Percentiles rank a stretch among this genome's conserved stretches.
phyloP scores from a whole-genome alignment of 2,888 invertebrate species.

The Graphium colonna region DNA sequence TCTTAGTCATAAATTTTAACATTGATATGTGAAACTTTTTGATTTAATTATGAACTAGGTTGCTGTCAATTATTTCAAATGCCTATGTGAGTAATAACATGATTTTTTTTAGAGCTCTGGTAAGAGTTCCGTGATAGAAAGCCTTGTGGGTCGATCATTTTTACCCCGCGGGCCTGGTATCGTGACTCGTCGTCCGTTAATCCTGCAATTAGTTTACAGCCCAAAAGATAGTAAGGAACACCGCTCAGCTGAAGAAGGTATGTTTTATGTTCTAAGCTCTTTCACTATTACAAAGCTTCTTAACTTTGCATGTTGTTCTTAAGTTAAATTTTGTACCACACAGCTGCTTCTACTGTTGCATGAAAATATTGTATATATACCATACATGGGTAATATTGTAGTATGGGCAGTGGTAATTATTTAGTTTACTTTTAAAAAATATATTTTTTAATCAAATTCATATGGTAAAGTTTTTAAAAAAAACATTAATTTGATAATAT shows the following conservation, averaged over 20 bases:
- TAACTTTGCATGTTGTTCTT: neutral
- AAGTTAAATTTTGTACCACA: no score
- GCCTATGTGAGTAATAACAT: neutral
- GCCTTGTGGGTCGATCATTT: constrained; percentile 98
- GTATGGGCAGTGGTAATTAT: no score
- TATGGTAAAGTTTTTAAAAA: no score
- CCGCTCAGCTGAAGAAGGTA: constrained; percentile 92
- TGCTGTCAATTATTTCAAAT: no score
- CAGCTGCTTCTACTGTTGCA: no score
- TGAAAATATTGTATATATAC: no score
- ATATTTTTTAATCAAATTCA: no score
- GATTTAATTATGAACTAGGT: no score
- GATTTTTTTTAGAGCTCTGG: constrained; percentile 91
- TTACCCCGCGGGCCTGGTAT: constrained; percentile 98
- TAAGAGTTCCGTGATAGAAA: constrained; percentile 99
- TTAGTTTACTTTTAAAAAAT: no score
- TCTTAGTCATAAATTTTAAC: neutral
- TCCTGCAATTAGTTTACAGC: constrained; percentile 95
- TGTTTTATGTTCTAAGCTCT: constrained; percentile 27
- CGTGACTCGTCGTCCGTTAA: constrained; percentile 96
- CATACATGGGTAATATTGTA: no score
- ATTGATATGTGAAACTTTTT: no score
- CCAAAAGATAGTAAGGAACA: constrained; percentile 94
- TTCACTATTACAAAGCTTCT: constrained; percentile 7
- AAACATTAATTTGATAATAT: no score